Conservation (phyloP, 2,888 invertebrate species). For the Formica aserva region DNA sequence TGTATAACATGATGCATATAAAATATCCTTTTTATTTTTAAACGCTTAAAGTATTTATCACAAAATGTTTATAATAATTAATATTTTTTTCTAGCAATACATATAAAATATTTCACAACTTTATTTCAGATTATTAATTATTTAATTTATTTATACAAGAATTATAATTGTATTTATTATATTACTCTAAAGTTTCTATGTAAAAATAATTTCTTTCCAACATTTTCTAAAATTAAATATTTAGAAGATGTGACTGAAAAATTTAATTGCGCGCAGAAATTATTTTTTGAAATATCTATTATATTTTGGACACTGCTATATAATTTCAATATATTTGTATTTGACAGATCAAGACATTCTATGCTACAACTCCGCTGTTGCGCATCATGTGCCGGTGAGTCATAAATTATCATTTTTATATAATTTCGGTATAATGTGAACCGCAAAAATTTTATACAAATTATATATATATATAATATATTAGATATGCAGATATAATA, state of each 20-base stretch:
- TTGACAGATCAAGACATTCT: not conserved
- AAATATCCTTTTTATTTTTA: not conserved
- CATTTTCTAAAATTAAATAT: not conserved
- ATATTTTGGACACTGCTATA: slow-evolving; percentile 5
- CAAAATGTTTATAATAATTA: not conserved
- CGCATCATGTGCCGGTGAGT: not conserved
- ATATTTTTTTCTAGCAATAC: not conserved
- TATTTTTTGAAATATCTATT: not conserved
- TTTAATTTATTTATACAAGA: not conserved
- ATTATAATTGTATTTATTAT: not conserved
- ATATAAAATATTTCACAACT: not conserved
- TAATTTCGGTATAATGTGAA: not conserved
- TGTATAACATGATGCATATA: not conserved
- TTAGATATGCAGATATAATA: no score
- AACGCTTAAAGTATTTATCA: not conserved
- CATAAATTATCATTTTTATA: not conserved
- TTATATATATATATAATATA: not conserved
- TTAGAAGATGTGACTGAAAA: not conserved
- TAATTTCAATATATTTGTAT: not conserved
- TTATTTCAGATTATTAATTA: not conserved
- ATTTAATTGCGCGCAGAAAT: not conserved
- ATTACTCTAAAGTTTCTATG: not conserved
- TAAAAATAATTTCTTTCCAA: not conserved
- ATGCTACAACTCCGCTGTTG: not conserved
- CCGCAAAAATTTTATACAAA: not conserved